Percentiles rank a stretch among this genome's conserved stretches.
These are phyloP conservation scores for Parnassius glacialis DNA, from an alignment of 2,888 invertebrate genomes.

Conservation along the genomic window DNA sequence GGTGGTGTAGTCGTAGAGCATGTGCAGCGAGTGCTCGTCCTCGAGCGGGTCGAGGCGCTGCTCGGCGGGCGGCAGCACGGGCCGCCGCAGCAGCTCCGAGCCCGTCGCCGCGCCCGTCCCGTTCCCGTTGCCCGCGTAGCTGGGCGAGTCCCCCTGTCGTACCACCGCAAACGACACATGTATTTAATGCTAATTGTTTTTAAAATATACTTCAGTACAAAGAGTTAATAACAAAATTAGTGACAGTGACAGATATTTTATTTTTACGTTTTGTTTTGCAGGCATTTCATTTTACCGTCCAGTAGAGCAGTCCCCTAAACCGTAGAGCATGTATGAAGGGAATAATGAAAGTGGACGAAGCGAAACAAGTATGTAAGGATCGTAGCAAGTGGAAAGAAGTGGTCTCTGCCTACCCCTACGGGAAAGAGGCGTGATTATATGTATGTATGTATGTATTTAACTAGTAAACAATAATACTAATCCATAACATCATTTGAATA, in stretches of 20 bases:
- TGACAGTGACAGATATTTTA: not conserved
- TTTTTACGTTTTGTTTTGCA: too few relatives aligned
- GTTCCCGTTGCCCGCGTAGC: constrained; percentile 32
- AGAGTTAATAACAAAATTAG: not conserved
- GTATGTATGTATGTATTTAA: too few relatives aligned
- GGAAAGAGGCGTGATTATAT: too few relatives aligned
- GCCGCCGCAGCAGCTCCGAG: constrained; percentile 83
- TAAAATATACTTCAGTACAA: not conserved
- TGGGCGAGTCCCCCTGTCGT: constrained; percentile 40
- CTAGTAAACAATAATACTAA: too few relatives aligned
- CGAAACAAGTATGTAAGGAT: too few relatives aligned
- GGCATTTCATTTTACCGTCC: too few relatives aligned
- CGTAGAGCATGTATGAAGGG: too few relatives aligned
- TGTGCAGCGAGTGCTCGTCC: constrained; percentile 88
- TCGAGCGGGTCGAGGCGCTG: constrained; percentile 89
- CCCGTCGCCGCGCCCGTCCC: constrained; percentile 34
- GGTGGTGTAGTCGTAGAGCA: constrained; percentile 94
- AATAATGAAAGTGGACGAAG: too few relatives aligned
- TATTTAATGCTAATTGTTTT: not conserved
- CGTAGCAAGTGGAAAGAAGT: too few relatives aligned
- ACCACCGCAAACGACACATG: constrained; percentile 3
- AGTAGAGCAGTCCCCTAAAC: too few relatives aligned
- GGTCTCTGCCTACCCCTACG: too few relatives aligned
- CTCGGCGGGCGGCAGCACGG: constrained; percentile 88
- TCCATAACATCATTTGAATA: too few relatives aligned